Percentiles rank a stretch among this genome's conserved stretches.
These are phyloP conservation scores for Cetoscarus ocellatus DNA, from an alignment of 2,797 vertebrate species.

Conservation along the genomic window DNA sequence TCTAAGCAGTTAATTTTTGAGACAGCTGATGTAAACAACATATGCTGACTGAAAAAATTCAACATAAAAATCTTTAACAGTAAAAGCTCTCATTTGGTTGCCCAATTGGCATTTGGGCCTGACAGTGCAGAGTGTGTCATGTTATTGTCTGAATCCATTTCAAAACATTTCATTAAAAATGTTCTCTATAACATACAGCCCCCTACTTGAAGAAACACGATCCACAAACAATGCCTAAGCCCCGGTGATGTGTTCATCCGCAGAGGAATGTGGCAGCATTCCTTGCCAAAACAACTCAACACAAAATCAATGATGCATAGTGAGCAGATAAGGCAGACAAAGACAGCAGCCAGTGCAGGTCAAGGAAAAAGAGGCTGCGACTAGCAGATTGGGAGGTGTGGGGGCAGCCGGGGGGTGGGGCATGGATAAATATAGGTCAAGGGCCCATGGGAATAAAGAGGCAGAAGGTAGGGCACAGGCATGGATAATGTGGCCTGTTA, in stretches of 20 bases:
- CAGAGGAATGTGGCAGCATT: slow-evolving; percentile 70
- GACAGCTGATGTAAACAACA: slow-evolving; percentile 40
- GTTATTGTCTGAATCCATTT: slow-evolving; percentile 34
- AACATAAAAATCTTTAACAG: slow-evolving; percentile 28
- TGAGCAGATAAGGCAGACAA: slow-evolving; percentile 75
- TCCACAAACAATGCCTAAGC: slow-evolving; percentile 20
- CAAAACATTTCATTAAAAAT: slow-evolving; percentile 25
- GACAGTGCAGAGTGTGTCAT: slow-evolving; percentile 48
- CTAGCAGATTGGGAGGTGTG: slow-evolving; percentile 51
- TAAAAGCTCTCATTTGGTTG: slow-evolving; percentile 46
- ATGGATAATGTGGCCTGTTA: slow-evolving; percentile 31
- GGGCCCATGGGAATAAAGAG: slow-evolving; percentile 49
- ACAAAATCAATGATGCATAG: slow-evolving; percentile 74
- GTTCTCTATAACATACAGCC: neutral
- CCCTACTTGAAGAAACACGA: slow-evolving; percentile 15
- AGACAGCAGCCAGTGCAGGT: slow-evolving; percentile 65
- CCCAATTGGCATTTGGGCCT: slow-evolving; percentile 34
- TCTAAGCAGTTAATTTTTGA: slow-evolving; percentile 24
- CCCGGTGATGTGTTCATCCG: slow-evolving; percentile 22
- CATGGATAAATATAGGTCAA: slow-evolving; percentile 76
- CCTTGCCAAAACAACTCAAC: slow-evolving; percentile 70
- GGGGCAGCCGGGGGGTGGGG: slow-evolving; percentile 45
- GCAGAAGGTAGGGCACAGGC: slow-evolving; percentile 31
- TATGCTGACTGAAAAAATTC: slow-evolving; percentile 39
- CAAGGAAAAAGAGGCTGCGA: slow-evolving; percentile 65